These are phyloP conservation scores for Dolomedes plantarius DNA, from an alignment of 2,888 invertebrate genomes.

Conservation along the genomic window DNA sequence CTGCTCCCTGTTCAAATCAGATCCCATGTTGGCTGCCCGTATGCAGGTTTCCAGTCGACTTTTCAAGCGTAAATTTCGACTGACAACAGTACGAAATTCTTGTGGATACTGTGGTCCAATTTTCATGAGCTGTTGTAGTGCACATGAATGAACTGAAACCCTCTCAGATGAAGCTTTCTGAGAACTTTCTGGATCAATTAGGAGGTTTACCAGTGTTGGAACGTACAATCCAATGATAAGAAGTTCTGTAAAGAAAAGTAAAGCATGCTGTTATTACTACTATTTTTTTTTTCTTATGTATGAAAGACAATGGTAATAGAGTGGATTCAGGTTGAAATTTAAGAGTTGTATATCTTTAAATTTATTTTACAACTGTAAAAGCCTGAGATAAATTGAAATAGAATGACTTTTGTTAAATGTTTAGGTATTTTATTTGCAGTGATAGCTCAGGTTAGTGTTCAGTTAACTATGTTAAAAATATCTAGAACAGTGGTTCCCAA, in stretches of 20 bases:
- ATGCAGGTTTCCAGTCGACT: slow-evolving; percentile 90
- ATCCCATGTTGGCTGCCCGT: slow-evolving; percentile 37
- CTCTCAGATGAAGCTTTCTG: slow-evolving; percentile 82
- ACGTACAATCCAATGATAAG: slow-evolving; percentile 92
- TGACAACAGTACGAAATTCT: slow-evolving; percentile 94
- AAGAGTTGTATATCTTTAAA: too few species aligned
- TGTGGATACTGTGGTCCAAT: slow-evolving; percentile 95
- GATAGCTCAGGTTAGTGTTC: too few species aligned
- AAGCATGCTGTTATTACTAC: slow-evolving; percentile 86
- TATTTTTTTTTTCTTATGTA: too few species aligned
- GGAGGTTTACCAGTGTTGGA: slow-evolving; percentile 90
- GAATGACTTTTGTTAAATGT: too few species aligned
- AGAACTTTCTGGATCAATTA: slow-evolving; percentile 82
- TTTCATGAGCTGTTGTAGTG: slow-evolving; percentile 91
- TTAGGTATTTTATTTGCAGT: too few species aligned
- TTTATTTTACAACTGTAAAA: too few species aligned
- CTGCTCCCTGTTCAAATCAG: slow-evolving; percentile 26
- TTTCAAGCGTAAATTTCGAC: slow-evolving; percentile 87
- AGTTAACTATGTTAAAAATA: too few species aligned
- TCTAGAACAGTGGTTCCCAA: too few species aligned
- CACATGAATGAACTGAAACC: slow-evolving; percentile 88
- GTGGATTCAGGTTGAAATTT: too few species aligned
- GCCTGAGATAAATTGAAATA: too few species aligned
- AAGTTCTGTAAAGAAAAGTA: slow-evolving; percentile 82
- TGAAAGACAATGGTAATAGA: too few species aligned